Conservation (phyloP, 2,888 invertebrate species). For the Pristionchus arcanus region DNA sequence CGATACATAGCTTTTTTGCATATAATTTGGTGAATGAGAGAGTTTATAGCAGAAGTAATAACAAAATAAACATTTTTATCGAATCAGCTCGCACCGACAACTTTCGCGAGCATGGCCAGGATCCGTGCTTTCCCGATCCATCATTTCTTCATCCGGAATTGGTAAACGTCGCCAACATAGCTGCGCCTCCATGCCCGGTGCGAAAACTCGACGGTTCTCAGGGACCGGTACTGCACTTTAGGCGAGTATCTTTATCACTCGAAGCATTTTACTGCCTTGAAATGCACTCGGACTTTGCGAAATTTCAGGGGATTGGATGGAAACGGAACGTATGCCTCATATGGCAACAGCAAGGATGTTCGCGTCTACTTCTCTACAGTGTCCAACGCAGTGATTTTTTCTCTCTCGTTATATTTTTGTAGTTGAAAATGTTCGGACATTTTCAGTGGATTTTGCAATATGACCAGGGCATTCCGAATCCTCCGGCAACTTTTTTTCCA, state of each 20-base stretch:
- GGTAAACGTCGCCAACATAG: background rate
- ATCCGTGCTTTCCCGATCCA: background rate
- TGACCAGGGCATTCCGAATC: background rate
- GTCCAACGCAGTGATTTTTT: background rate
- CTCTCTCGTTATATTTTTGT: no score
- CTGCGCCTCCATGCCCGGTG: background rate
- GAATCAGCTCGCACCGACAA: background rate
- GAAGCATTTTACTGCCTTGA: no score
- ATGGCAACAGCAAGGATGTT: background rate
- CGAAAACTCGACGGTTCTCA: background rate
- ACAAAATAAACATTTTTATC: no score
- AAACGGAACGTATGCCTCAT: background rate
- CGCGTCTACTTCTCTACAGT: background rate
- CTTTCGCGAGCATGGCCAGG: background rate
- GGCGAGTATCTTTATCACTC: background rate
- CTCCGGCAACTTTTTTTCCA: background rate
- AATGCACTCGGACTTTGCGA: background rate
- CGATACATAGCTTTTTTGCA: no score
- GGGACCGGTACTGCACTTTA: background rate
- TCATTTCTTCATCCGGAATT: constrained; percentile 6
- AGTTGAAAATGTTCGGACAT: background rate
- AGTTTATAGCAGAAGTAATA: no score
- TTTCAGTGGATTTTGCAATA: background rate
- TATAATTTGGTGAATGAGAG: no score
- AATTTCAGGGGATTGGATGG: background rate